Conservation (phyloP, 1,140 invertebrate species). For the Megalopta genalis region DNA sequence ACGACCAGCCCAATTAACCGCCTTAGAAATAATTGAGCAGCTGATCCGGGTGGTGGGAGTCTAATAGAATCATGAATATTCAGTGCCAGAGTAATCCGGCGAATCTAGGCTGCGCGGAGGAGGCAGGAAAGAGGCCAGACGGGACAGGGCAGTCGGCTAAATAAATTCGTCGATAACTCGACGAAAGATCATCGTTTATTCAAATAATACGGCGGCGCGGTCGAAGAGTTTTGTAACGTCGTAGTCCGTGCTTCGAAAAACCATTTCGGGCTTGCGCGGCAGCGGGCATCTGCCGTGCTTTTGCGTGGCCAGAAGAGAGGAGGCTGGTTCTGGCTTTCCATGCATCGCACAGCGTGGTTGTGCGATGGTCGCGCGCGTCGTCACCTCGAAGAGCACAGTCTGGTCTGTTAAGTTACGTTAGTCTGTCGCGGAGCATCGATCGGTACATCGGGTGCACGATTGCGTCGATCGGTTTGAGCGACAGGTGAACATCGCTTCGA, state of each 20-base stretch:
- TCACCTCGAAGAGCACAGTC: background rate
- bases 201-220: background rate
- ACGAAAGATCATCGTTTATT: constrained; percentile 3
- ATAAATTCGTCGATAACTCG: constrained; percentile 20
- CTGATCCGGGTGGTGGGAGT: background rate
- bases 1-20: background rate
- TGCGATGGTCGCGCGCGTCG: constrained; percentile 32
- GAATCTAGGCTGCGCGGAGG: background rate
- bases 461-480: constrained; percentile 10
- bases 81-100: background rate
- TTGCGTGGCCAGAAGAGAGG: constrained; percentile 53
- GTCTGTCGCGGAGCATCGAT: constrained; percentile 49
- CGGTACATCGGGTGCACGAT: constrained; percentile 11
- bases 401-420: constrained; percentile 35
- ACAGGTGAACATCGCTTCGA: background rate
- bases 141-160: background rate
- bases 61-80: background rate
- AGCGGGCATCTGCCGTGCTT: constrained; percentile 63
- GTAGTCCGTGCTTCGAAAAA: constrained; percentile 34
- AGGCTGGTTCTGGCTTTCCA: background rate
- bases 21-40: background rate
- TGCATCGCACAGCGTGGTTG: constrained; percentile 17
- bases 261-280: constrained; percentile 35
- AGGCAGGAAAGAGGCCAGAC: background rate
- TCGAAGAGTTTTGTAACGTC: constrained; percentile 50